Percentiles rank a stretch among this genome's conserved stretches.
Conservation (phyloP, 2,797 vertebrate species). For the Coluber constrictor region DNA sequence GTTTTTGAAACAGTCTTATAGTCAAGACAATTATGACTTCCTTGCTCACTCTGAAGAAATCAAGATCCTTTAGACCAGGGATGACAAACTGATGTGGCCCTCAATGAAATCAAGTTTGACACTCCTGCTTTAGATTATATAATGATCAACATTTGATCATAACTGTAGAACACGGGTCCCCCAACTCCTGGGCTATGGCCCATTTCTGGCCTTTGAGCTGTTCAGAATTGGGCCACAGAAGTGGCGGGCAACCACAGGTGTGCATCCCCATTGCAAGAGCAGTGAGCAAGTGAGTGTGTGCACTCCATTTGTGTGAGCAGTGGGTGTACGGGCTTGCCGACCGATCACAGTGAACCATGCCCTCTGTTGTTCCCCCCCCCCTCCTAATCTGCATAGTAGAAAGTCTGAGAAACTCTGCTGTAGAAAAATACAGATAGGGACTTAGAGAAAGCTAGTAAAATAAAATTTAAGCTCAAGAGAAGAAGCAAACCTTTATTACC, state of each 20-base stretch:
- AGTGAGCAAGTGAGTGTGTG: not conserved
- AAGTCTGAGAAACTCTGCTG: not conserved
- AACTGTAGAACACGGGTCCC: not conserved
- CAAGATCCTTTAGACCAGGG: not conserved
- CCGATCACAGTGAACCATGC: not conserved
- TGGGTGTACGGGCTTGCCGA: too few relatives aligned
- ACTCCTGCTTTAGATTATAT: not conserved
- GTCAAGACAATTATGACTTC: not conserved
- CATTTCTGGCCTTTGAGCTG: not conserved
- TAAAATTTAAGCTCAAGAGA: not conserved
- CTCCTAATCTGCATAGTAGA: not conserved
- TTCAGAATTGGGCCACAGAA: not conserved
- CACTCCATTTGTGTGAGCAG: not conserved
- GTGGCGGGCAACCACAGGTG: not conserved
- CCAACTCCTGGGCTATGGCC: fast-evolving
- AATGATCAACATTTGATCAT: not conserved
- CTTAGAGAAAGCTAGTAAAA: not conserved
- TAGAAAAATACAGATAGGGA: not conserved
- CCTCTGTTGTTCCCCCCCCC: too few relatives aligned
- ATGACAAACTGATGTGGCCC: too few relatives aligned
- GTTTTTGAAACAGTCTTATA: not conserved
- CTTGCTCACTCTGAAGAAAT: not conserved
- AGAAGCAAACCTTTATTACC: not conserved
- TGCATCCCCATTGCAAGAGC: not conserved
- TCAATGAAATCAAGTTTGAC: too few relatives aligned